Evolutionary conservation across 2,113 vertebrate genomes (phyloP).

Genomic region (Dendrocopos noguchii): DNA sequence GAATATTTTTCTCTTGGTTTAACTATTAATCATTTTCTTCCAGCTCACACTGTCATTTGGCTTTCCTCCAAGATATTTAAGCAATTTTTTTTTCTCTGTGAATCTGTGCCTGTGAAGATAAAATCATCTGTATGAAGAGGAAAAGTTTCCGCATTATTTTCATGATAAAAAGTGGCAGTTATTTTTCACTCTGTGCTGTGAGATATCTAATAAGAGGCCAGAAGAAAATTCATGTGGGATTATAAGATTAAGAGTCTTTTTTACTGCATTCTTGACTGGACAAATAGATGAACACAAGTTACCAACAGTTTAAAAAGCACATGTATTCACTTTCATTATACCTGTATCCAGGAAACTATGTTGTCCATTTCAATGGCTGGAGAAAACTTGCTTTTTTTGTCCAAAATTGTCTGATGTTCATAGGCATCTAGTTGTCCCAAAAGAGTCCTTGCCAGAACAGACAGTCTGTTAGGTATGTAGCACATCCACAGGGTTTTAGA

Average conservation of each 20-base stretch:
- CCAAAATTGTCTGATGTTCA: neutral
- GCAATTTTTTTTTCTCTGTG: neutral
- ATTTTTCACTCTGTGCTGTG: neutral
- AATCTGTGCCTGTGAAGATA: neutral
- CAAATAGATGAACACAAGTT: neutral
- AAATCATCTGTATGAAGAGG: neutral
- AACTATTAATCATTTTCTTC: neutral
- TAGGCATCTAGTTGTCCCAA: neutral
- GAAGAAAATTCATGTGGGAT: neutral
- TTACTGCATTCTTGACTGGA: neutral
- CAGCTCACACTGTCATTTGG: neutral
- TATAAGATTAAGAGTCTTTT: neutral
- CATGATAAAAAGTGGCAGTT: neutral
- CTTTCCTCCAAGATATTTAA: neutral
- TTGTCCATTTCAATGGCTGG: neutral
- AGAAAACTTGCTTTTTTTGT: neutral
- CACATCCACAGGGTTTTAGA: neutral
- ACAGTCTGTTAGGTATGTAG: neutral
- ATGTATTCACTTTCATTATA: neutral
- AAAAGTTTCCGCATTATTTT: slow-evolving; percentile 19
- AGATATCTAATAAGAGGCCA: neutral
- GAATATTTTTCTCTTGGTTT: neutral
- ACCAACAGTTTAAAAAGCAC: neutral
- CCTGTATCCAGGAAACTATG: neutral
- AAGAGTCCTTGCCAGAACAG: neutral